phyloP scores from a whole-genome alignment of 1,140 invertebrate genomes.

The Drosophila insularis region DNA sequence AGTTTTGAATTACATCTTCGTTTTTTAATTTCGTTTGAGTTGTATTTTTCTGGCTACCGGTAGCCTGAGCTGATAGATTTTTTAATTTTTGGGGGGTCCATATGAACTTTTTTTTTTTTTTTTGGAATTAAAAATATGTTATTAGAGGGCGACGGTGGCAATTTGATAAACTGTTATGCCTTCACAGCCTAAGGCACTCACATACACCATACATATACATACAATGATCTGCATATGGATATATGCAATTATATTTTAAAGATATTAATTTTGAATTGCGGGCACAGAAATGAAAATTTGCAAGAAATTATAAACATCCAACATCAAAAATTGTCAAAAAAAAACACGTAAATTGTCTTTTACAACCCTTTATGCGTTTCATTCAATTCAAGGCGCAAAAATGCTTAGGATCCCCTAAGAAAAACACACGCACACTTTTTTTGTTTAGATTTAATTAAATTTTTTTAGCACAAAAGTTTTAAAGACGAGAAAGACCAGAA shows the following conservation, averaged over 20 bases:
- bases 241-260: background rate
- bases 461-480: constrained; percentile 29
- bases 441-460: constrained; percentile 41
- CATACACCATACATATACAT: background rate
- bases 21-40: no score
- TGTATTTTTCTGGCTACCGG: constrained; percentile 24
- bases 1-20: no score
- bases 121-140: constrained; percentile 46
- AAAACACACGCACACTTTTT: constrained; percentile 4
- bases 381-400: constrained; percentile 18
- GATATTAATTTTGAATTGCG: background rate
- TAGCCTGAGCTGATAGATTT: constrained; percentile 70
- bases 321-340: constrained; percentile 26
- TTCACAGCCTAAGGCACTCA: background rate
- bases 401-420: constrained; percentile 9
- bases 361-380: constrained; percentile 41
- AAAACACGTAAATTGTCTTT: constrained; percentile 30
- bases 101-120: background rate
- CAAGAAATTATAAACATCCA: background rate
- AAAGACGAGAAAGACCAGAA: constrained; percentile 29
- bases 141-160: background rate
- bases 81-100: constrained; percentile 24
- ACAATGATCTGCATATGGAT: background rate
- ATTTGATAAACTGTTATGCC: constrained; percentile 12
- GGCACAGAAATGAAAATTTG: background rate